These are phyloP conservation scores for Zosterops borbonicus DNA, from an alignment of 2,113 vertebrate species.

Conservation along the genomic window DNA sequence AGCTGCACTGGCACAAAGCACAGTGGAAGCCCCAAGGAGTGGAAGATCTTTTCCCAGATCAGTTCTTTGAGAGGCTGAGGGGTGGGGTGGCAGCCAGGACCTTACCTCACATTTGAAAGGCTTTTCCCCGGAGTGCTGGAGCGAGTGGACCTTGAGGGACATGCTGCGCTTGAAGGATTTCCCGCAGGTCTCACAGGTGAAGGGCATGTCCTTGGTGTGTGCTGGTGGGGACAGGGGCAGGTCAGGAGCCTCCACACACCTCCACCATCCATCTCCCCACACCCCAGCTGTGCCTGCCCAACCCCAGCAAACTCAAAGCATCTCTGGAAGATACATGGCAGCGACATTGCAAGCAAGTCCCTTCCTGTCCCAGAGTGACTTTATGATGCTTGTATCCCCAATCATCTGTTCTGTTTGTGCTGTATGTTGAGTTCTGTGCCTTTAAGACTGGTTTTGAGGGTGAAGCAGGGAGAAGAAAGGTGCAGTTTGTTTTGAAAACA, in stretches of 20 bases:
- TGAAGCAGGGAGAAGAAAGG: too few relatives aligned
- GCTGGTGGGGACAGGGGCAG: constrained; percentile 68
- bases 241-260: background rate
- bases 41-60: background rate
- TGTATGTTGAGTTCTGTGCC: too few relatives aligned
- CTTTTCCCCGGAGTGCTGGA: constrained; percentile 96
- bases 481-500: too few relatives aligned
- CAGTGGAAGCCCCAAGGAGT: background rate
- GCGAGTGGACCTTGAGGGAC: constrained; percentile 96
- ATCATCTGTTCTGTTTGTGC: too few relatives aligned
- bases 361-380: too few relatives aligned
- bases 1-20: background rate
- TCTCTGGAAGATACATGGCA: rapidly evolving
- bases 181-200: constrained; percentile 95
- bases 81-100: background rate
- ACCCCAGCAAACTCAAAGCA: background rate
- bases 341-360: background rate
- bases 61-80: rapidly evolving
- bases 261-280: background rate
- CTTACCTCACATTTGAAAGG: constrained; percentile 95
- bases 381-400: too few relatives aligned
- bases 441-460: too few relatives aligned
- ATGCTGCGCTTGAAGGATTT: constrained; percentile 99
- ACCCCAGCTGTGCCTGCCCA: rapidly evolving
- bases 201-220: constrained; percentile 99